These are phyloP conservation scores for Gymnocheta viridis DNA, from an alignment of 2,888 invertebrate genomes.

Conservation along the genomic window DNA sequence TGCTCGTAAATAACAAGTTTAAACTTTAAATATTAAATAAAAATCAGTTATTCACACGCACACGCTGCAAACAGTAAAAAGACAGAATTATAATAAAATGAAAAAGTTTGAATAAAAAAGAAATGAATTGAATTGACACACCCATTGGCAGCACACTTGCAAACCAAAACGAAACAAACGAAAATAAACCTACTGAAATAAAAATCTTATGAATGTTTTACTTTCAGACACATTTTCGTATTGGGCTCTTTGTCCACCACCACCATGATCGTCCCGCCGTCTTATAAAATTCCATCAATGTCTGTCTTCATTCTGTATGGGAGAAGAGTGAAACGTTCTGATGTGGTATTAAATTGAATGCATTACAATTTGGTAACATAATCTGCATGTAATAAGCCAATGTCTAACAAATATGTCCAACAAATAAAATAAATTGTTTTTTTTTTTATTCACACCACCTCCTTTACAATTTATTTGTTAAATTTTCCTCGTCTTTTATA, in stretches of 20 bases:
- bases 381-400: conserved; percentile 69
- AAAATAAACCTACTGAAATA: conserved; percentile 7
- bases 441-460: neutral
- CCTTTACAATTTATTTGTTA: neutral
- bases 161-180: neutral
- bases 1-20: conserved; percentile 15
- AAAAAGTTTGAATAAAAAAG: conserved; percentile 9
- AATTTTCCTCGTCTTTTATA: conserved; percentile 1
- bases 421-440: conserved; percentile 42
- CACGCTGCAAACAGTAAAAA: conserved; percentile 4
- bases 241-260: neutral
- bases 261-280: neutral
- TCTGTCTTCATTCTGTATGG: neutral
- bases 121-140: conserved; percentile 59
- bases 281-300: neutral
- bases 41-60: conserved; percentile 57
- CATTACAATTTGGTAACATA: conserved; percentile 65
- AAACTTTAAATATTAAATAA: conserved; percentile 54
- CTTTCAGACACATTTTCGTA: neutral
- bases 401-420: conserved; percentile 63
- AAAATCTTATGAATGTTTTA: conserved; percentile 24
- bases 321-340: conserved; percentile 14
- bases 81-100: conserved; percentile 6
- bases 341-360: conserved; percentile 60
- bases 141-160: conserved; percentile 28